Evolutionary conservation across 2,113 vertebrate species (phyloP), one percentile per base, ranked within the genome.

Genomic region (Oreochromis tanganicae): DNA sequence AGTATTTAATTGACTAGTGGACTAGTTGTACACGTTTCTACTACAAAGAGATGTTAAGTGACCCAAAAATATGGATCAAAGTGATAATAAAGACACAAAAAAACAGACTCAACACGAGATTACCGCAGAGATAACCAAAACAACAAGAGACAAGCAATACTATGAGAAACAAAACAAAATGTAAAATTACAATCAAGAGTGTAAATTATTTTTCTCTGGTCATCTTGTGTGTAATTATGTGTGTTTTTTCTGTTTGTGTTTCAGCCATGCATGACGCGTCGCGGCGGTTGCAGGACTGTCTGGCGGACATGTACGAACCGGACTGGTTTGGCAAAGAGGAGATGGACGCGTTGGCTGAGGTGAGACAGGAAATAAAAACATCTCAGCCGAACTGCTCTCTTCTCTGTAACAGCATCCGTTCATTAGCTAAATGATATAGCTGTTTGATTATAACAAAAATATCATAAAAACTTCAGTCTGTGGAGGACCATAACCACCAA

Each of bases 301-400:
- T 99, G 90, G 98, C 98, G 54, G 98, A 99, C 63, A 97, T 99
- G 91, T 99, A 99, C 36, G 99, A 99, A 80, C 97, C 98, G 0
- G 98, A 99, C 1, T 99, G 99, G 98, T 97, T 98, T 16, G 99
- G 99, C 56, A 98, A 98, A 94, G 98, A 98, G 9, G 98, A 99
- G 61, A 97, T 98, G 16, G 97, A 97, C 91, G 92, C 97, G 73
- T 94, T 99, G 50, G 96, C 95, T 9, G 98, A 99, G 98, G 98
- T 99, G 93, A 94, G 94, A 59, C 12, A 6, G 27, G 75, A 52
- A 59, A 52, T 52, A 13, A 32, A 38, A 32, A 50, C 71, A 78
- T 7, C 27, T 34, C 59, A 78, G 46, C 17, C 5, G 1, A 52
- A 19, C 73, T n/a, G 73, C 12, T 75, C 19, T 59, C 16, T 82